These are phyloP conservation scores for Caenorhabditis sp. DNA, from an alignment of 2,888 invertebrate species.

Conservation along the genomic window DNA sequence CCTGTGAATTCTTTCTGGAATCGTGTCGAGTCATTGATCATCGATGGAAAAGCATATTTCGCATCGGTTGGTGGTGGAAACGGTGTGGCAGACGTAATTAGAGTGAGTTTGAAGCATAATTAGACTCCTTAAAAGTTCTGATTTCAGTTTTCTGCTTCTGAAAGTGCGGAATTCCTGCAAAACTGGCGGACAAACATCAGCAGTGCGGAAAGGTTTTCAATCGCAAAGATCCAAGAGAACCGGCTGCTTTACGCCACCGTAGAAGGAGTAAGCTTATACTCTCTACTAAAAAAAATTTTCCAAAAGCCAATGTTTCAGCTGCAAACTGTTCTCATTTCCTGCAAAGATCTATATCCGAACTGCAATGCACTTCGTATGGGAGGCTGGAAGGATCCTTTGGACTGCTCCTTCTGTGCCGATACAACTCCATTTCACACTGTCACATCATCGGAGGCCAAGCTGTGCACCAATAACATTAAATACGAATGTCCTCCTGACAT, in stretches of 20 bases:
- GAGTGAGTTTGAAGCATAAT: not conserved
- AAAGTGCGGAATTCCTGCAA: constrained; percentile 12
- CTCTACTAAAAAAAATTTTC: too few species aligned
- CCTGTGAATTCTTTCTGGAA: constrained; percentile 3
- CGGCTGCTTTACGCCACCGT: constrained; percentile 25
- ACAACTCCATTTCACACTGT: constrained; percentile 49
- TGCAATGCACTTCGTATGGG: constrained; percentile 60
- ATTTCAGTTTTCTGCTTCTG: constrained; percentile 28
- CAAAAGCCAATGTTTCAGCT: too few species aligned
- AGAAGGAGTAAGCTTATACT: constrained; percentile 29
- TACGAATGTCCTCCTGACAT: constrained; percentile 59
- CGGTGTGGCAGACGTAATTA: constrained; percentile 9
- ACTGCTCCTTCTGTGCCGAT: constrained; percentile 70
- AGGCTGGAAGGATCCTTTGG: constrained; percentile 65
- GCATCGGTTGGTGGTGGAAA: constrained; percentile 5
- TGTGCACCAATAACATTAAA: constrained; percentile 56
- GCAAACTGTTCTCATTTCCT: constrained; percentile 45
- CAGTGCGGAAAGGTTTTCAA: constrained; percentile 15
- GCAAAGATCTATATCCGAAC: constrained; percentile 62
- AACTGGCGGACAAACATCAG: constrained; percentile 34
- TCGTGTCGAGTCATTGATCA: constrained; percentile 4
- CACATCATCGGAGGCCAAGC: constrained; percentile 14
- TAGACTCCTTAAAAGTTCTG: not conserved
- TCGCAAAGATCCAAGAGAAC: constrained; percentile 10
- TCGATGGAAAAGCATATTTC: constrained; percentile 40